These are phyloP conservation scores for Ectobius pallidus DNA, from an alignment of 2,888 invertebrate genomes.

Conservation along the genomic window DNA sequence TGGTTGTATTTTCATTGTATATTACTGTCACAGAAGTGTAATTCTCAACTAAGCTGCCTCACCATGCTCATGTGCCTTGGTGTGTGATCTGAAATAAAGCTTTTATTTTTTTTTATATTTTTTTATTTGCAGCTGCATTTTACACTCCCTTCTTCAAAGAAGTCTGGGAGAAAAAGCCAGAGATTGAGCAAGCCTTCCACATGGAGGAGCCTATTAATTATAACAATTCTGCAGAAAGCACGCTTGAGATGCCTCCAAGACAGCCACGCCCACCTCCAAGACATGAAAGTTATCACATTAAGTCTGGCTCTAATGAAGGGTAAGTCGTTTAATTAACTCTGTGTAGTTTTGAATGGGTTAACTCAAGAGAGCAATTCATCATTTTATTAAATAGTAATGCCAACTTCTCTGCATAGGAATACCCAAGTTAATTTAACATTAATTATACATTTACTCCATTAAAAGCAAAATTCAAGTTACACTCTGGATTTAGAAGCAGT, in stretches of 20 bases:
- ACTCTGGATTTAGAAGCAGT: too few relatives aligned
- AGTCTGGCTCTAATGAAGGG: conserved; percentile 53
- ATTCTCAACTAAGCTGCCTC: too few relatives aligned
- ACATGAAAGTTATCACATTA: conserved; percentile 79
- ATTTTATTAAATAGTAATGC: too few relatives aligned
- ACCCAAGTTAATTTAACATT: too few relatives aligned
- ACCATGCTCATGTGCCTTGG: too few relatives aligned
- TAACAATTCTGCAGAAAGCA: conserved; percentile 72
- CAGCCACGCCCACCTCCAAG: conserved; percentile 72
- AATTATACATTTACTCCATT: too few relatives aligned
- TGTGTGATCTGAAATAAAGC: background rate
- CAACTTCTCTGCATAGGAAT: too few relatives aligned
- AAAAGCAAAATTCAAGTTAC: too few relatives aligned
- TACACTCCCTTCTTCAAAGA: conserved; percentile 96
- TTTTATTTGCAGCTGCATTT: conserved; percentile 75
- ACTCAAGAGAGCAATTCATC: too few relatives aligned
- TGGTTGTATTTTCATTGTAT: too few relatives aligned
- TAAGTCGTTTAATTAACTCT: conserved; percentile 38
- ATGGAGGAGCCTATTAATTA: conserved; percentile 73
- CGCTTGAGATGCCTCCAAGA: conserved; percentile 65
- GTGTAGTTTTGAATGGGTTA: too few relatives aligned
- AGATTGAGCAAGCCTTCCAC: conserved; percentile 91
- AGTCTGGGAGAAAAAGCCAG: conserved; percentile 94
- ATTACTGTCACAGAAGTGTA: too few relatives aligned
- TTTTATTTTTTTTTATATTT: conserved; percentile 12